Conservation (phyloP, 2,113 vertebrate genomes). For the Uria aalge region DNA sequence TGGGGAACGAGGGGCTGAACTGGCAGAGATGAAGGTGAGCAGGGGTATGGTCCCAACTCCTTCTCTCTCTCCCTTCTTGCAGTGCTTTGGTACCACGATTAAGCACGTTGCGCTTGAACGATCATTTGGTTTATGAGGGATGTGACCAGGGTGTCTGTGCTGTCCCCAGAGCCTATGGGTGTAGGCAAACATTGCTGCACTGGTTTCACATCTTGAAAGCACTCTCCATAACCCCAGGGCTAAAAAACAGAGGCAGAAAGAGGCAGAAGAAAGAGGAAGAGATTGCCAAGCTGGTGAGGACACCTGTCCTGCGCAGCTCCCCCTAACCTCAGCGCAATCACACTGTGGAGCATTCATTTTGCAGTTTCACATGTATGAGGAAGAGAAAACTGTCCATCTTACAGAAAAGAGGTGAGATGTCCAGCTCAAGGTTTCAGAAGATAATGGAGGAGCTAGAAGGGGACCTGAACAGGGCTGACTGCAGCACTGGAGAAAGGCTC, state of each 20-base stretch:
- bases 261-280: conserved; percentile 38
- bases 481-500: background rate
- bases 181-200: background rate
- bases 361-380: background rate
- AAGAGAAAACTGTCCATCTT: background rate
- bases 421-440: background rate
- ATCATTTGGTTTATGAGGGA: background rate
- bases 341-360: background rate
- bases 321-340: background rate
- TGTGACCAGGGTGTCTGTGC: background rate
- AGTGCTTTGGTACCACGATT: background rate
- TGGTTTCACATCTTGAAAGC: conserved; percentile 26
- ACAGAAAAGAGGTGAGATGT: background rate
- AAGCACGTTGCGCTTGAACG: rapidly evolving
- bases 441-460: background rate
- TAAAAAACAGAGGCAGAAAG: background rate
- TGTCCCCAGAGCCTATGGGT: background rate
- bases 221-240: background rate
- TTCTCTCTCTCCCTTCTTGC: background rate
- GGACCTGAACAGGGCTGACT: background rate
- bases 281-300: background rate
- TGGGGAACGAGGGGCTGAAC: background rate
- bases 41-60: background rate
- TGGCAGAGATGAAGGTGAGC: background rate
- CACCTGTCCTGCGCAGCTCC: background rate